These are phyloP conservation scores for Halcyon leucocephala DNA, from an alignment of 2,797 vertebrate genomes.

Conservation along the genomic window DNA sequence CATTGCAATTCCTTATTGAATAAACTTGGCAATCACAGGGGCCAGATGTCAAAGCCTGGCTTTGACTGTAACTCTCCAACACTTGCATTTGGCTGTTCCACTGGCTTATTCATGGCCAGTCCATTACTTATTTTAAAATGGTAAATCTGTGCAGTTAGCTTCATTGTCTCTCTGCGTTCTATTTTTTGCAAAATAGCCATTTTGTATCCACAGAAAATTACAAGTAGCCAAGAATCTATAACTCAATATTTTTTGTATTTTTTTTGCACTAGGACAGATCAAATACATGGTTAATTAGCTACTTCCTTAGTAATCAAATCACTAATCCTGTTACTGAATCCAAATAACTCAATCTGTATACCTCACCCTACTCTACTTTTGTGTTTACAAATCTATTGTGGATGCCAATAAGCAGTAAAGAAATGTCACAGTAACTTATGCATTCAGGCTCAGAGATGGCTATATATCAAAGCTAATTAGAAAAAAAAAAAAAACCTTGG, in stretches of 20 bases:
- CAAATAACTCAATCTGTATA: not conserved
- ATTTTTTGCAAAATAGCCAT: not conserved
- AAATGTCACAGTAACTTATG: not conserved
- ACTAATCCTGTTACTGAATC: not conserved
- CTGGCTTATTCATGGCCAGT: not conserved
- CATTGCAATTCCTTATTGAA: not conserved
- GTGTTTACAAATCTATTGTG: not conserved
- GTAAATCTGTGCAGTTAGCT: not conserved
- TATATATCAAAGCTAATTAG: constrained; percentile 22
- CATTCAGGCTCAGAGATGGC: not conserved
- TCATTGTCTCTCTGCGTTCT: not conserved
- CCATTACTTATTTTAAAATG: not conserved
- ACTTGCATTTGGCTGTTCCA: not conserved
- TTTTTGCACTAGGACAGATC: not conserved
- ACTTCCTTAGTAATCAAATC: not conserved
- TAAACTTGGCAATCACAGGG: constrained; percentile 6
- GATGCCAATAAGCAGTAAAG: not conserved
- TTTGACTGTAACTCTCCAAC: not conserved
- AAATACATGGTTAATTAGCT: not conserved
- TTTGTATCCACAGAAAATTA: not conserved
- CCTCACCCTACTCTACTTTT: not conserved
- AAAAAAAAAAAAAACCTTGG: not conserved
- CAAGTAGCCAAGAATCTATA: not conserved
- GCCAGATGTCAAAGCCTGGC: constrained; percentile 1
- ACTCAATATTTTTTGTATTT: not conserved